Percentiles rank a stretch among this genome's conserved stretches.
phyloP scores from a whole-genome alignment of 1,140 invertebrate species.

The Drosophila albomicans region DNA sequence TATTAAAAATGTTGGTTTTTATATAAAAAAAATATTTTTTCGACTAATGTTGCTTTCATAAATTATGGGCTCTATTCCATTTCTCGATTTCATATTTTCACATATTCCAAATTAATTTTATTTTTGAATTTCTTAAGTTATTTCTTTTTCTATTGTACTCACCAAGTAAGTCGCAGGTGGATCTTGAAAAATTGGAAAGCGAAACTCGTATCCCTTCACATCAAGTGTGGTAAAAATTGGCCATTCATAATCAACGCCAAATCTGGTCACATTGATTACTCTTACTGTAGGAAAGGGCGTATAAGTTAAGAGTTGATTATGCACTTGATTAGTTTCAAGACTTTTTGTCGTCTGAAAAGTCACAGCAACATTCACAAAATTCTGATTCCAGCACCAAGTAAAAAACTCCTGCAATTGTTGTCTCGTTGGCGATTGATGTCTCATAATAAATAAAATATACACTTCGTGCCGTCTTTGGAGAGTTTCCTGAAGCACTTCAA shows the following conservation, averaged over 20 bases:
- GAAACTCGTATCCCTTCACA: slow-evolving; percentile 47
- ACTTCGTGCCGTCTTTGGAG: slow-evolving; percentile 39
- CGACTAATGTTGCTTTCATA: no score
- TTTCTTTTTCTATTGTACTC: slow-evolving; percentile 1
- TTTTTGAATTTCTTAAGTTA: background rate
- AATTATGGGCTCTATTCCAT: no score
- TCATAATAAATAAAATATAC: slow-evolving; percentile 45
- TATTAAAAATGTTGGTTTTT: no score
- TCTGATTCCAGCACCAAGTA: slow-evolving; percentile 50
- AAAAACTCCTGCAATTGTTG: slow-evolving; percentile 44
- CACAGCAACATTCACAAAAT: slow-evolving; percentile 49
- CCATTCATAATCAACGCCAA: slow-evolving; percentile 24
- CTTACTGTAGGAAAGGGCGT: slow-evolving; percentile 53
- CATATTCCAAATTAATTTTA: no score
- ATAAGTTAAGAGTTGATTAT: slow-evolving; percentile 42
- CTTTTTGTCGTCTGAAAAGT: slow-evolving; percentile 7
- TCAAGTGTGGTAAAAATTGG: background rate
- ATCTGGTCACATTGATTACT: slow-evolving; percentile 31
- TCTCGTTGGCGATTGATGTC: background rate
- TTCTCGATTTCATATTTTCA: no score
- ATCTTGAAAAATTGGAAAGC: slow-evolving; percentile 51
- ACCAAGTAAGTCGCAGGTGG: slow-evolving; percentile 50
- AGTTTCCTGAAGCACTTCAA: slow-evolving; percentile 22
- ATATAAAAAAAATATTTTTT: no score
- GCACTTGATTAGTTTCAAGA: background rate